Base-by-base conservation (phyloP, 1,140 invertebrate genomes). In the Procambarus virginalis region DNA sequence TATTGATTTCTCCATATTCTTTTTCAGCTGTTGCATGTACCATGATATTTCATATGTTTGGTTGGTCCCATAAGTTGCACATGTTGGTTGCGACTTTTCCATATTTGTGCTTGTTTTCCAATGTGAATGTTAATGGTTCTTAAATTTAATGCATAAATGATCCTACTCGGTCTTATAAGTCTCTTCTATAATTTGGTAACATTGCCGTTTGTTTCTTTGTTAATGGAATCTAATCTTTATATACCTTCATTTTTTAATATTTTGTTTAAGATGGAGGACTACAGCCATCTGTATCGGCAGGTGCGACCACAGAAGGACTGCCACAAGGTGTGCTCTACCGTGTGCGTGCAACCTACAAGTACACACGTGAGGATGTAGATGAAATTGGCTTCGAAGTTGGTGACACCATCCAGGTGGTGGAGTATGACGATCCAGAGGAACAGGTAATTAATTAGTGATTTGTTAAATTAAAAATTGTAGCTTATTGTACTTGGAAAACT, bases 381-480 rank as follows among this genome's bases (percentile, higher is more conserved):
- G 98, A 99, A 94, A 94, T 99, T 87, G 96, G 96, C 68, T 99
- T 99, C 94, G 98, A 99, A 92, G 97, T 98, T 78, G 98, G 98
- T 45, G 98, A 99, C 94, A 96, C 97, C 83, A 99, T 99, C 93
- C 96, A 96, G 93, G 98, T 99, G 77, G 96, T 99, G 70, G 97
- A 98, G 93, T 99, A 98, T 94, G 98, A 99, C 92, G 98, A 99
- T 95, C 97, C 98, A 10, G 98, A 99, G 93, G 98, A 99, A 94
- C 98, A 99, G 96, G 98, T 97, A 94, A 92, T 83, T 86, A n/a
- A 55, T 51, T 48, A 20, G 2, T 78, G 76, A 48, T 10, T 78
- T 17, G 5, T 51, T 10, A 51, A 34, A 34, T 34, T 34, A 34
- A 34, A 34, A 34, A 34, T 34, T 34, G 34, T 34, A 34, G 34